Base-by-base conservation (phyloP, 2,888 invertebrate genomes). In the Aricia artaxerxes region DNA sequence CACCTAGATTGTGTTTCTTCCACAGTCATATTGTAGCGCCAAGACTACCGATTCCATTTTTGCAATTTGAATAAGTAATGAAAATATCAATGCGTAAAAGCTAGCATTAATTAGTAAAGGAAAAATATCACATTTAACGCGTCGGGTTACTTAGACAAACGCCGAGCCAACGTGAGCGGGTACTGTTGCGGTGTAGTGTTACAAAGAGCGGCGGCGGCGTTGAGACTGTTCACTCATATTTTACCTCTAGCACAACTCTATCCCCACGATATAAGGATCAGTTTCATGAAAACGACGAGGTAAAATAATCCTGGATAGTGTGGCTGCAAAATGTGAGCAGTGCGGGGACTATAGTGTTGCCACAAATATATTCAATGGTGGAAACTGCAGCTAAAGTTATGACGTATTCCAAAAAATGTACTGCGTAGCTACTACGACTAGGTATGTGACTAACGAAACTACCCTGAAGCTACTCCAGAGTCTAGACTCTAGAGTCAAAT, bases 251-350 rank as follows among this genome's bases (percentile, higher is more conserved):
- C 16, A 57, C 57, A 4, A 57, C 57, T 57, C 57, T 57, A 57
- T 57, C 16, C 16, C 4, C 16, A 4, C 0, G 16, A 57, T 1
- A 4, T 57, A 57, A 57, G 4, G 16, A 57, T 16, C 16, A 1
- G 57, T 4, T 57, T 57, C 57, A 1, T 16, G 4, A 4, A 57
- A 16, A 16, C 13, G 49, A 2, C 13, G 11, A 57, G 57, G 57
- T 16, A 57, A 16, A 57, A 57, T 16, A 4, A 57, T 16, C 16
- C 57, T 4, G 57, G 57, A 57, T 57, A 57, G 16, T 57, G 89
- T 85, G 87, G 80, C 76, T 73, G 85, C 85, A 69, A 69, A 69
- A 69, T 88, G 85, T 87, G 31, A 88, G 86, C 86, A 35, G 69
- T 69, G 13, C 4, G 57, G 57, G 13, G 57, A 53, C 44, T 44